Base-by-base conservation (phyloP, 2,113 vertebrate genomes). In the Paracanthobrama guichenoti region DNA sequence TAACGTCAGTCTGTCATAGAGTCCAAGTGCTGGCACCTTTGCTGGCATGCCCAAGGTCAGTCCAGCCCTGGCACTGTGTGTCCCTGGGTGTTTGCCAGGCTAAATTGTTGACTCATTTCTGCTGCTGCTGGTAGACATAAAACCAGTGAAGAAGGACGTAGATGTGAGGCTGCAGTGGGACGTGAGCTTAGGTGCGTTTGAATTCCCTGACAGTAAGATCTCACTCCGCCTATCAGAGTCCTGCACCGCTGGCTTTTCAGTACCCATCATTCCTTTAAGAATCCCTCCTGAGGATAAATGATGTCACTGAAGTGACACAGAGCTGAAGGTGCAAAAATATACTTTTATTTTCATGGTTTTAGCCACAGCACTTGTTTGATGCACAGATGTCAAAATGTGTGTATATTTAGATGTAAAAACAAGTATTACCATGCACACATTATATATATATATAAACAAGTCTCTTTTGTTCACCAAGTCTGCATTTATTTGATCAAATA, bases 61-160 rank as follows among this genome's bases (percentile, higher is more conserved):
- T 62, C 76, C 57, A 62, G 57, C 35, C 39, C 22, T 79, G 57
- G 57, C 57, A 28, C 76, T 62, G 35, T 60, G 26, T 57, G n/a
- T 28, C 60, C 44, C 26, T 81, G 79, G 79, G 79, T 12, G 44
- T 48, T 81, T 81, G 79, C 79, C 79, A 81, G 60, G 60, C 26
- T 31, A 53, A 50, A 81, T 50, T 81, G 59, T 81, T 81, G 62
- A 79, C 13, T 79, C 35, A 50, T 67, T 81, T 67, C 79, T 67
- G 62, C 24, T 5, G 5, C n/a, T 62, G 77, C 79, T 80, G 44
- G 79, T 46, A 64, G 60, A 66, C 39, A 46, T 44, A 26, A 79
- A 79, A 44, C 26, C 44, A 66, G 57, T 12, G 24, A 66, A 24
- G 24, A 28, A 67, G 18, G 60, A 67, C 14, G 20, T 67, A 18